These are phyloP conservation scores for Corvus hawaiiensis DNA, from an alignment of 2,113 vertebrate species.

Conservation along the genomic window DNA sequence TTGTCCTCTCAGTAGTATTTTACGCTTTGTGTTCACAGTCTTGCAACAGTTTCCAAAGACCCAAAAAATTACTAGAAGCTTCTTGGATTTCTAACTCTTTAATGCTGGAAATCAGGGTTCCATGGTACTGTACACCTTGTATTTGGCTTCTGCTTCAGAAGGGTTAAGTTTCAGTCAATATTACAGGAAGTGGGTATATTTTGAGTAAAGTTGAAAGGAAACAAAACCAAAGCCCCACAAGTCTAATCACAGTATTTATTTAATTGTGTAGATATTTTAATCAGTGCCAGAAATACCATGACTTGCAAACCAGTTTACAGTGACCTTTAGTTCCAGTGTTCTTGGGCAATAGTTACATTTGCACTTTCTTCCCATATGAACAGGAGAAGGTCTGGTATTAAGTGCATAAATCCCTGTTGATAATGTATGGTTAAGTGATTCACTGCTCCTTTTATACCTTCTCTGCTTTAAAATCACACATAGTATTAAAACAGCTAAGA, in stretches of 20 bases:
- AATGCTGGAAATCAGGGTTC: conserved; percentile 17
- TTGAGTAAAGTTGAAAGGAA: conserved; percentile 29
- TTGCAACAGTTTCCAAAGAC: conserved; percentile 49
- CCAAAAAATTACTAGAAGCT: not conserved
- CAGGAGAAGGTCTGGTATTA: conserved; percentile 12
- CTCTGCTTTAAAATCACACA: conserved; percentile 33
- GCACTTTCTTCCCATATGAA: conserved; percentile 30
- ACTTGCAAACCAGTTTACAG: conserved; percentile 49
- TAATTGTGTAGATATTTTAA: conserved; percentile 40
- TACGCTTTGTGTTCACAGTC: not conserved
- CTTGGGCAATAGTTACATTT: conserved; percentile 33
- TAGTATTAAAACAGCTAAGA: conserved; percentile 28
- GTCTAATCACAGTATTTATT: conserved; percentile 56
- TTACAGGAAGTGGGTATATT: conserved; percentile 31
- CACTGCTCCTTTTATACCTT: conserved; percentile 41
- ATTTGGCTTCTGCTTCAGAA: conserved; percentile 37
- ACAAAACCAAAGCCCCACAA: conserved; percentile 21
- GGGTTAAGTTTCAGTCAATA: conserved; percentile 7
- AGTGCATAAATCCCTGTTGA: conserved; percentile 39
- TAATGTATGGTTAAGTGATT: conserved; percentile 23
- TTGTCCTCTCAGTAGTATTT: not conserved
- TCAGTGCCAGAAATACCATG: conserved; percentile 46
- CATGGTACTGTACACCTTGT: conserved; percentile 18
- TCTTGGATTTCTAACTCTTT: not conserved
- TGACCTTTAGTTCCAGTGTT: conserved; percentile 37